These are phyloP conservation scores for Microctenopoma stevenorrisi DNA, from an alignment of 2,797 vertebrate species.

Conservation along the genomic window DNA sequence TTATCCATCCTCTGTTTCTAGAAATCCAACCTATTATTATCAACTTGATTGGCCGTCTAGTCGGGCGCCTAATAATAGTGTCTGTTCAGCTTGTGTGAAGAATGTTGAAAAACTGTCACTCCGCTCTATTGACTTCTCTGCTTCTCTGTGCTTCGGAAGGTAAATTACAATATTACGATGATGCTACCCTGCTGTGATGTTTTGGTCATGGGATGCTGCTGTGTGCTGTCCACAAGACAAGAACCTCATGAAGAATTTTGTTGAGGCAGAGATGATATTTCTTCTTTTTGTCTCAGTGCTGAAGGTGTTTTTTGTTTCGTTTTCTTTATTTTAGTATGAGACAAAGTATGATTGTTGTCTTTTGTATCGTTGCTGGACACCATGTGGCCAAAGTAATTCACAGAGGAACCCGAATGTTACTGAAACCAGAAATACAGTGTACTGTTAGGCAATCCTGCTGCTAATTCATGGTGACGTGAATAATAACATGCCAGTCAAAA, in stretches of 20 bases:
- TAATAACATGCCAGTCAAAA: too few species aligned
- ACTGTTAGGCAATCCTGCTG: conserved; percentile 4
- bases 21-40: conserved; percentile 68
- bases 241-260: conserved; percentile 13
- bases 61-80: conserved; percentile 64
- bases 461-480: neutral
- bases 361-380: conserved; percentile 30
- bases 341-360: conserved; percentile 5
- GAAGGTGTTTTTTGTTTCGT: neutral
- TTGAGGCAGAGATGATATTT: conserved; percentile 24
- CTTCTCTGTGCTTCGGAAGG: conserved; percentile 20
- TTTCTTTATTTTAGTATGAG: too few species aligned
- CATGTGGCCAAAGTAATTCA: conserved; percentile 11
- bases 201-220: conserved; percentile 28
- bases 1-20: conserved; percentile 55
- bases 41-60: conserved; percentile 62
- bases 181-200: conserved; percentile 28
- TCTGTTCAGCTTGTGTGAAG: conserved; percentile 28
- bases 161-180: conserved; percentile 38
- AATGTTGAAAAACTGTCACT: conserved; percentile 50
- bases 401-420: conserved; percentile 24
- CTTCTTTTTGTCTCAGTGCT: conserved; percentile 39
- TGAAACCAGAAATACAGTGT: conserved; percentile 23
- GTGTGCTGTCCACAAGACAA: conserved; percentile 22
- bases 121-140: conserved; percentile 17